Conservation (phyloP, 2,797 vertebrate genomes). For the Channallabes apus region DNA sequence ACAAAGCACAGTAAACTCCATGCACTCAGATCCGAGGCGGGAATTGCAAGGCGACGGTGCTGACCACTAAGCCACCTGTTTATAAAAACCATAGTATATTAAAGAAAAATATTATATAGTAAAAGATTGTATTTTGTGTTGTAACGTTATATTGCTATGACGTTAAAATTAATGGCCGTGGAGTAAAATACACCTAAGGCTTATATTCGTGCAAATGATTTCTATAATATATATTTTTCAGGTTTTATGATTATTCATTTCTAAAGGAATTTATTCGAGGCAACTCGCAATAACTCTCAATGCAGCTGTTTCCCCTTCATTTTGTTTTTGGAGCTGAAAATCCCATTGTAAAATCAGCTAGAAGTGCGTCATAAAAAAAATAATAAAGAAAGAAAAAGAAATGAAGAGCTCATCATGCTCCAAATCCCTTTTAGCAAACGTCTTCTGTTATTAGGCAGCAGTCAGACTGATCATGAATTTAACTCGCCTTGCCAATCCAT, state of each 20-base stretch:
- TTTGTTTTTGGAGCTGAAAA: not conserved
- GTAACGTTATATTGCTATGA: not conserved
- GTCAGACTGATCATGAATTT: not conserved
- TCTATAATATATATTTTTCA: not conserved
- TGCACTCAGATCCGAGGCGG: too few species aligned
- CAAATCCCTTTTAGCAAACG: not conserved
- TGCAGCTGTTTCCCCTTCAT: not conserved
- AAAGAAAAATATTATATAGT: too few species aligned
- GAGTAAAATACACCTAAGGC: not conserved
- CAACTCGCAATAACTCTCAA: not conserved
- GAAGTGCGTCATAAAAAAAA: not conserved
- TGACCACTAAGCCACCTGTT: too few species aligned
- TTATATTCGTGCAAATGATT: not conserved
- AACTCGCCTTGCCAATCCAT: not conserved
- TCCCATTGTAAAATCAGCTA: not conserved
- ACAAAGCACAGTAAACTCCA: too few species aligned
- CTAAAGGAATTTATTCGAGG: not conserved
- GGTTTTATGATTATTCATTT: not conserved
- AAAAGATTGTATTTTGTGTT: too few species aligned
- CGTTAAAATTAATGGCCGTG: not conserved
- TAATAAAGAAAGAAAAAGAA: too few species aligned
- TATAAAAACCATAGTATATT: too few species aligned
- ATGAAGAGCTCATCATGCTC: slow-evolving; percentile 1
- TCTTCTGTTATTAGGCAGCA: not conserved
- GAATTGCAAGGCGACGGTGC: too few species aligned